Base-by-base conservation (phyloP, 2,113 vertebrate species). In the Cisticola juncidis region DNA sequence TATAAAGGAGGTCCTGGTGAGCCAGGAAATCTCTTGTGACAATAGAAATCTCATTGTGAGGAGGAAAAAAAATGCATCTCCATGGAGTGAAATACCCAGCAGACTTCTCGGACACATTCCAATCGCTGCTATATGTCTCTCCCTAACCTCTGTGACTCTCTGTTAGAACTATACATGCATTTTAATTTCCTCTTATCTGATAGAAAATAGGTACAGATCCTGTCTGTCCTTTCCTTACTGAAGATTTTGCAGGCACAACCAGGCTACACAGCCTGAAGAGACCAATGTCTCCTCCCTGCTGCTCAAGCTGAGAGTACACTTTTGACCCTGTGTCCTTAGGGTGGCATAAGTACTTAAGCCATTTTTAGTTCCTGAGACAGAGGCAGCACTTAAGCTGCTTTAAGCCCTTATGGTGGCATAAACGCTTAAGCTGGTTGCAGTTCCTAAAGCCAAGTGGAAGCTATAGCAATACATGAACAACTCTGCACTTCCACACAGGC, bases 351-450 rank as follows among this genome's bases (percentile, higher is more conserved):
- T 89, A 85, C 72, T 92, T 96, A 96, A 96, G 76, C 86, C 74
- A 92, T 94, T 96, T 96, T 94, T 87, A 94, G 92, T 65, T 95
- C 68, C 74, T 53, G 76, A 87, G 66, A 95, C 0, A 6, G 87
- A 93, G 90, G 92, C 86, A 95, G 79, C 31, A 88, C 84, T 88
- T 96, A 87, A 96, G 84, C 82, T 72, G 72, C 94, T 97, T 88
- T 92, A 96, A 95, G 84, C 82, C 71, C 77, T 94, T 94, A 74
- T 9, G 57, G 84, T 87, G 74, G 93, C 60, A 93, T 76, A 92
- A 97, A 92, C 14, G 64, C 57, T 94, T 97, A 84, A 92, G 79
- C 93, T 18, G 45, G 78, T 61, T 90, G 78, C 56, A 69, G 77
- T 50, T 91, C 72, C 72, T 68, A 76, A 74, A 91, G 48, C 58